phyloP scores from a whole-genome alignment of 2,113 vertebrate genomes.

The Sus scrofa region T2T-Sscrofa CM000812.6:22437501-22438000 shows the following conservation, averaged over 20 bases:
- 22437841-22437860: not conserved
- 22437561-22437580: no score
- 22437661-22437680: no score
- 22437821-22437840: not conserved
- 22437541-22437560: no score
- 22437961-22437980: not conserved
- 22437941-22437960: not conserved
- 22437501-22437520: no score
- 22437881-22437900: not conserved
- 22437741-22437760: not conserved
- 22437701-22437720: not conserved
- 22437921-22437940: not conserved
- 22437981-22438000: not conserved
- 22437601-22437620: no score
- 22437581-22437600: no score
- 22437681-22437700: no score
- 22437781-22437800: slow-evolving; percentile 1
- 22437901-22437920: not conserved
- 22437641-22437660: no score
- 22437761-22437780: not conserved
- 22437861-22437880: not conserved
- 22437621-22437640: no score
- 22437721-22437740: not conserved
- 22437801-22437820: not conserved
- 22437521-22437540: no score